Evolutionary conservation across 2,888 invertebrate species (phyloP).

Genomic region (Subacronicta megacephala): DNA sequence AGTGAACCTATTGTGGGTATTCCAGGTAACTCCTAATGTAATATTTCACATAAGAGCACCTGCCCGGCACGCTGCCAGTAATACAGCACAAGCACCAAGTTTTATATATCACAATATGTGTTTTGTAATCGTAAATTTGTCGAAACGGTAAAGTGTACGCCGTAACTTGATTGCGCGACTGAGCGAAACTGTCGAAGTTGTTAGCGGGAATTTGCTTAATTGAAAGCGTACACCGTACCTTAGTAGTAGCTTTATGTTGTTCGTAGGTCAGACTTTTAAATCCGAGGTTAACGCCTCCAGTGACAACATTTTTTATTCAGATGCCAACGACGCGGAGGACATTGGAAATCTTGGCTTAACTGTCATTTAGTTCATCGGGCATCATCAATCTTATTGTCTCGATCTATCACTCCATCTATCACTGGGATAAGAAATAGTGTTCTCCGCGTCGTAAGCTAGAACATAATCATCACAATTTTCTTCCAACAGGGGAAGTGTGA

Average conservation of each 20-base stretch:
- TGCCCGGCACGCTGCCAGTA: slow-evolving; percentile 90
- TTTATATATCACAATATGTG: slow-evolving; percentile 88
- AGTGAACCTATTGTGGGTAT: slow-evolving; percentile 77
- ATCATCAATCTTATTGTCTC: slow-evolving; percentile 53
- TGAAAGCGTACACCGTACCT: slow-evolving; percentile 76
- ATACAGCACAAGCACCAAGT: slow-evolving; percentile 89
- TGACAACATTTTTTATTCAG: slow-evolving; percentile 64
- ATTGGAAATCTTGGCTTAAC: slow-evolving; percentile 43
- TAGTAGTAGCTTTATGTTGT: slow-evolving; percentile 89
- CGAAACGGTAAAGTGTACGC: slow-evolving; percentile 85
- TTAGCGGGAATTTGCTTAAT: slow-evolving; percentile 40
- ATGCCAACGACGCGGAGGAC: slow-evolving; percentile 70
- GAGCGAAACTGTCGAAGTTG: slow-evolving; percentile 43
- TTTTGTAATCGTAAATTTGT: slow-evolving; percentile 87
- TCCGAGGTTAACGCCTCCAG: slow-evolving; percentile 71
- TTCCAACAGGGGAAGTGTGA: slow-evolving; percentile 81
- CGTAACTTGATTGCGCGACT: slow-evolving; percentile 47
- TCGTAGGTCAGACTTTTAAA: slow-evolving; percentile 80
- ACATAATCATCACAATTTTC: slow-evolving; percentile 75
- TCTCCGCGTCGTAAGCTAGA: slow-evolving; percentile 72
- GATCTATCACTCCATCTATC: slow-evolving; percentile 41
- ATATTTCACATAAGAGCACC: slow-evolving; percentile 88
- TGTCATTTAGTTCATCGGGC: slow-evolving; percentile 35
- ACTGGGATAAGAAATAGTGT: slow-evolving; percentile 46
- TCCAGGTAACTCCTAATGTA: slow-evolving; percentile 85